Evolutionary conservation across 2,888 invertebrate genomes (phyloP).

Genomic region (Agrotis ipsilon): DNA sequence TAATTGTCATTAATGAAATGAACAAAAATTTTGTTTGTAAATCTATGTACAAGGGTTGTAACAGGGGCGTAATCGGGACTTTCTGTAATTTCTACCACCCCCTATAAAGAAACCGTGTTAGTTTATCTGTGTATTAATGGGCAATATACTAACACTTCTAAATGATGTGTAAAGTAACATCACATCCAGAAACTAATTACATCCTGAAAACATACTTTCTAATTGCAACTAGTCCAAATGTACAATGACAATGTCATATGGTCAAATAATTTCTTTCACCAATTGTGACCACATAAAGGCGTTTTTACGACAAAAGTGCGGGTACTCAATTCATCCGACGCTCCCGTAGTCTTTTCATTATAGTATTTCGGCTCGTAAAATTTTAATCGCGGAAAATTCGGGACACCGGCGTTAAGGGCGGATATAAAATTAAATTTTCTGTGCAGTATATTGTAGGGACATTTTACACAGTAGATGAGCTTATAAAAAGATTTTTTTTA

Average conservation of each 20-base stretch:
- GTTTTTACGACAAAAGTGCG: conserved; percentile 68
- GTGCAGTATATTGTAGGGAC: conserved; percentile 27
- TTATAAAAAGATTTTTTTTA: conserved; percentile 33
- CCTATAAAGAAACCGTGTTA: no score
- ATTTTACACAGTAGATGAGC: conserved; percentile 32
- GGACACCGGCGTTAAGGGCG: conserved; percentile 43
- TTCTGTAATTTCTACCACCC: no score
- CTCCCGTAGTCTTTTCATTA: conserved; percentile 63
- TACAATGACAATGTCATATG: conserved; percentile 37
- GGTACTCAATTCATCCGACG: conserved; percentile 59
- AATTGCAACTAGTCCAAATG: conserved; percentile 9
- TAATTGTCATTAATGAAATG: no score
- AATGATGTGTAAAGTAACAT: no score
- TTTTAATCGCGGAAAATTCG: conserved; percentile 65
- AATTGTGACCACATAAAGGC: conserved; percentile 67
- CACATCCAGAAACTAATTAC: no score
- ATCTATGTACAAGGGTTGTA: no score
- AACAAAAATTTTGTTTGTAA: no score
- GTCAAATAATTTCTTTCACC: conserved; percentile 57
- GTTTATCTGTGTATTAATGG: no score
- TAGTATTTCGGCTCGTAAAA: conserved; percentile 65
- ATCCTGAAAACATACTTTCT: no score
- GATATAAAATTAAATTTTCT: conserved; percentile 64
- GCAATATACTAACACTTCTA: no score
- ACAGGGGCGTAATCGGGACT: no score